Percentiles rank a stretch among this genome's conserved stretches.
phyloP scores from a whole-genome alignment of 2,888 invertebrate genomes.

The Colostygia pectinataria region DNA sequence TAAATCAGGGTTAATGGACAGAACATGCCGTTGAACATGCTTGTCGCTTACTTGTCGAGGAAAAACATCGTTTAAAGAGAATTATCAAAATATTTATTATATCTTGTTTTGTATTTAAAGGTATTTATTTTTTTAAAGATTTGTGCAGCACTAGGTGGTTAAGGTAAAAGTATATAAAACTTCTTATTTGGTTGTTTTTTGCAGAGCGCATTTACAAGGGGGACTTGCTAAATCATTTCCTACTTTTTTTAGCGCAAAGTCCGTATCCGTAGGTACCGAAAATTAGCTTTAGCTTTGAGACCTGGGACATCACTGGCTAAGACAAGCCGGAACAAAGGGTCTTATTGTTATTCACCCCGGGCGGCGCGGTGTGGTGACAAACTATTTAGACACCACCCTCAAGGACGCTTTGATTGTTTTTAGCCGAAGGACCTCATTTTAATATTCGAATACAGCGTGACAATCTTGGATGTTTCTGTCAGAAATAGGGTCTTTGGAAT shows the following conservation, averaged over 20 bases:
- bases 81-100: no score
- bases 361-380: slow-evolving; percentile 65
- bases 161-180: no score
- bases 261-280: slow-evolving; percentile 11
- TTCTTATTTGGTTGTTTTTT: no score
- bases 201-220: no score
- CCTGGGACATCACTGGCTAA: slow-evolving; percentile 13
- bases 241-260: neutral
- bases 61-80: no score
- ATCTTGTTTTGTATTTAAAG: no score
- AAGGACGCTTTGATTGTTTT: slow-evolving; percentile 57
- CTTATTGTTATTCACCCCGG: slow-evolving; percentile 80
- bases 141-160: no score
- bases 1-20: no score
- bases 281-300: neutral
- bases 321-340: slow-evolving; percentile 64
- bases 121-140: no score
- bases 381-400: slow-evolving; percentile 66
- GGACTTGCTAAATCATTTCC: no score
- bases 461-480: slow-evolving; percentile 18
- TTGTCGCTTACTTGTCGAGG: no score
- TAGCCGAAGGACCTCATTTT: slow-evolving; percentile 47
- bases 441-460: slow-evolving; percentile 32
- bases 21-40: no score
- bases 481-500: neutral